Base-by-base conservation (phyloP, 2,797 vertebrate species). In the Sebastes oblongus region DNA sequence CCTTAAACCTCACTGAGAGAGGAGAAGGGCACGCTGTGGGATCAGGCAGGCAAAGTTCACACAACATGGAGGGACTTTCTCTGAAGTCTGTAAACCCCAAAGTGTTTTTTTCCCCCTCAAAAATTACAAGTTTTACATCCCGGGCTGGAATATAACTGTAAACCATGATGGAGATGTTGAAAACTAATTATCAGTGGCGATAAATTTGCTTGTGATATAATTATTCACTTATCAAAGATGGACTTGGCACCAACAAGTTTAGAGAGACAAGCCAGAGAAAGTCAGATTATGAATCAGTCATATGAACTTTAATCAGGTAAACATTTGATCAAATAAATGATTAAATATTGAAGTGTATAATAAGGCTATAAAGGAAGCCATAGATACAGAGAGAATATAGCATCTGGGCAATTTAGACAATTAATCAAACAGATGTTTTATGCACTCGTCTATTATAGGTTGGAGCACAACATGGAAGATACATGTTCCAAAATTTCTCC, bases 41-140 rank as follows among this genome's bases (percentile, higher is more conserved):
- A 82, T 64, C 84, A 81, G 77, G 64, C 64, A 75, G 64, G 71
- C 75, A 77, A 72, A 82, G 74, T 75, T 89, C 74, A 87, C 58
- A 80, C 77, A 85, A 78, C 82, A 83, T n/a, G n/a, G 16, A 77
- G 58, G 24, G 59, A 80, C 72, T 80, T 82, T 70, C 55, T 83
- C 65, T 64, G 46, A 34, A 74, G 71, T 30, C 65, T 75, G 34
- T 65, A 82, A 87, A 77, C 62, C 82, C 62, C 13, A 42, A 72
- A 72, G 76, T 25, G 32, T 80, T 54, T 68, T 46, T 66, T 42
- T 42, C 14, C 25, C 39, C 42, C 32, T 67, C 60, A 68, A 68
- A 34, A 85, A 81, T 61, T 60, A 55, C 8, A 83, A 34, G 55
- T 76, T 82, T 74, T 25, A 66, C 9, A 55, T 65, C 6, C 8